Evolutionary conservation across 2,797 vertebrate species (phyloP), one percentile per base, ranked within the genome.

Genomic region (Caiman crocodilus): DNA sequence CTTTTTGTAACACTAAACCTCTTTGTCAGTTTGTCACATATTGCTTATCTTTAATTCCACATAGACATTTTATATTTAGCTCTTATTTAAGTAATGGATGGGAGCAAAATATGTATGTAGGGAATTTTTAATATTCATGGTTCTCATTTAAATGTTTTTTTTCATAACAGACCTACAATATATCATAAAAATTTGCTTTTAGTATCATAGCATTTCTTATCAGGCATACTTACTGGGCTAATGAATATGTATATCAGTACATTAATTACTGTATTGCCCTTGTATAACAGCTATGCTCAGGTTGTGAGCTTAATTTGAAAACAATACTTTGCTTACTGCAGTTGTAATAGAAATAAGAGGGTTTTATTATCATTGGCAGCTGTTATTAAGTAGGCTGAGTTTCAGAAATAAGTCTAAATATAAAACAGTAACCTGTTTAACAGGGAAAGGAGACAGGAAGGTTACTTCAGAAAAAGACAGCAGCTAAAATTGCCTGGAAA

Each of bases 401-500:
- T 86, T 92, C 83, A 88, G 71, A 61, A 92, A 59, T 32, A 25
- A 16, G 25, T 85, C 64, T 93, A 84, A 90, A 59, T 32, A 21
- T 1, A 82, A 87, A 94, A 2, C 32, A 64, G 80, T 79, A 89
- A 82, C 32, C 55, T 25, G 11, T 90, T 94, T 79, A 90, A 71
- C 64, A 89, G 76, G 78, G 60, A 56, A 84, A 55, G 58, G 78
- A 94, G 92, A 92, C 93, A 92, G 88, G 84, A 97, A 87, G 73
- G 87, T 93, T 95, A 92, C 95, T 96, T 96, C 95, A 95, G 96
- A 95, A 93, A 79, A 92, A 32, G 89, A 86, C 74, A 86, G 91
- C 90, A 94, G 85, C 50, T 92, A 94, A 94, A 92, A 90, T 78
- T 83, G 88, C 89, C 94, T 94, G 91, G 94, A 96, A 93, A 96